These are phyloP conservation scores for Pocillopora meandrina DNA, from an alignment of 92 coral and sea anemone species.

Conservation along the genomic window DNA sequence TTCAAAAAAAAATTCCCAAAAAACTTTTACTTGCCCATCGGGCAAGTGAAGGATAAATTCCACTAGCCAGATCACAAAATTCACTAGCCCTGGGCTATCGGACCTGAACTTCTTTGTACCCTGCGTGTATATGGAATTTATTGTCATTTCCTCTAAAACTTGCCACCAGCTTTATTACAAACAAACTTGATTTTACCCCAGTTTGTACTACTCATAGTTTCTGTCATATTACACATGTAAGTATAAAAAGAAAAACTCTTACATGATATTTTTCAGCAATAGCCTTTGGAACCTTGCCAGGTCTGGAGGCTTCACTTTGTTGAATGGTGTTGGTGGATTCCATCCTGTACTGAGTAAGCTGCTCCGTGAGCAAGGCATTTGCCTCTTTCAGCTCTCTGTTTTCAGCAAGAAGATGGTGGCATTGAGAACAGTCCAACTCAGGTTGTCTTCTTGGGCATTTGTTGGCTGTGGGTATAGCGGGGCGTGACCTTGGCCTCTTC, in stretches of 20 bases:
- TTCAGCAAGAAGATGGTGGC: conserved; percentile 22
- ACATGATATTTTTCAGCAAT: conserved; percentile 47
- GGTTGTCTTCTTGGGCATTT: conserved; percentile 30
- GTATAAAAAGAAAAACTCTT: conserved; percentile 7
- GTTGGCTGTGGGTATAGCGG: not conserved
- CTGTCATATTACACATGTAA: no score
- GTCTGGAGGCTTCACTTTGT: conserved; percentile 27
- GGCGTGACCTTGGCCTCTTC: conserved; percentile 31
- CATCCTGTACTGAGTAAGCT: conserved; percentile 23
- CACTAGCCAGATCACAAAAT: no score
- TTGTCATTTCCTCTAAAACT: no score
- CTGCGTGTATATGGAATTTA: no score
- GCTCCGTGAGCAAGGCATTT: conserved; percentile 30
- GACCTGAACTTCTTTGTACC: no score
- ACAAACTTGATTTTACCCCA: no score
- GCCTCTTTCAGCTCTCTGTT: conserved; percentile 23
- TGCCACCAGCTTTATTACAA: no score
- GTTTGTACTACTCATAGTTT: no score
- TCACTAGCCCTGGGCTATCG: no score
- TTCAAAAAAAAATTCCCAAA: no score
- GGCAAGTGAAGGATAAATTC: no score
- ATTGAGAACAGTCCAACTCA: conserved; percentile 6
- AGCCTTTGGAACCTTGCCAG: conserved; percentile 34
- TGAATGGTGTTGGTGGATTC: not conserved
- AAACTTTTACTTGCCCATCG: no score